These are phyloP conservation scores for Ricordea florida DNA, from an alignment of 92 coral and sea anemone species.

Conservation along the genomic window DNA sequence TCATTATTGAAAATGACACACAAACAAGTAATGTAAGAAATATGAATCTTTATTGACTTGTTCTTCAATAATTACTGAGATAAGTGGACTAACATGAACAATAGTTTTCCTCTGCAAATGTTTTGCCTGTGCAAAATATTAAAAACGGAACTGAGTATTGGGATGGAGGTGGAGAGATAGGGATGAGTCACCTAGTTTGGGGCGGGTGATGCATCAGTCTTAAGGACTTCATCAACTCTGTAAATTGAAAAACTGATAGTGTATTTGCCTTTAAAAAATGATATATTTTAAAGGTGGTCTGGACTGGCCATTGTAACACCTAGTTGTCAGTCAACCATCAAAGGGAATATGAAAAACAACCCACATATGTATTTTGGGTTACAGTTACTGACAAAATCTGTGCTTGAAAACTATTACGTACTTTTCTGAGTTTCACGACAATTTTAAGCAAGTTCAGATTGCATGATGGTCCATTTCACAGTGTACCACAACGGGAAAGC, in stretches of 20 bases:
- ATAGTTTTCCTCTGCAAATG: neutral
- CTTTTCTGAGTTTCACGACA: slow-evolving; percentile 3
- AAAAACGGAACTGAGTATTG: neutral
- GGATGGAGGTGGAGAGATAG: neutral
- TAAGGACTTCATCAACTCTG: too few relatives aligned
- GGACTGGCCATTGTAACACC: neutral
- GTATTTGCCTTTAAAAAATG: too few relatives aligned
- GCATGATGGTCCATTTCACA: neutral
- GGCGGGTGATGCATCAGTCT: too few relatives aligned
- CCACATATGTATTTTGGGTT: neutral
- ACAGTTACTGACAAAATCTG: neutral
- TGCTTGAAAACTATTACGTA: neutral
- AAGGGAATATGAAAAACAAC: neutral
- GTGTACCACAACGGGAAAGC: neutral
- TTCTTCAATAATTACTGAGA: slow-evolving; percentile 8
- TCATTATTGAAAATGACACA: slow-evolving; percentile 3
- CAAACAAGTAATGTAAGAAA: neutral
- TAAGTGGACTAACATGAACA: neutral
- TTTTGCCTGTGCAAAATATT: slow-evolving; percentile 7
- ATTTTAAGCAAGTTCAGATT: slow-evolving; percentile 11
- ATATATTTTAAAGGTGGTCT: neutral
- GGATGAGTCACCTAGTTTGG: too few relatives aligned
- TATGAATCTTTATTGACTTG: neutral
- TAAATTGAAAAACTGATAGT: too few relatives aligned
- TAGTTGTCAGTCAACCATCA: neutral